Conservation (phyloP, 1,140 invertebrate species). For the Leucophenga varia region DNA sequence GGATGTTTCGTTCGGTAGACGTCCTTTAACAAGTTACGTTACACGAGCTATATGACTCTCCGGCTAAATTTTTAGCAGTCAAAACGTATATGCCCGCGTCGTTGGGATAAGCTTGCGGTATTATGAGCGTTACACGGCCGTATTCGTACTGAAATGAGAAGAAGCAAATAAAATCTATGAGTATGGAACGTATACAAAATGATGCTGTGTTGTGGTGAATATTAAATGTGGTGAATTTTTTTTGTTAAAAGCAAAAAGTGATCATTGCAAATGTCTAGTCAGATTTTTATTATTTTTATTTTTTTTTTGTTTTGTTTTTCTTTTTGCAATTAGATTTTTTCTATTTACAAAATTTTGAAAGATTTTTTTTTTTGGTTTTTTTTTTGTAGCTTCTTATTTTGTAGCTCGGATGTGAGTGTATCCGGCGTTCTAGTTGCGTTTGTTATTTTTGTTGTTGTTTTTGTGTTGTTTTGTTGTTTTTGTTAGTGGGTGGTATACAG, state of each 20-base stretch:
- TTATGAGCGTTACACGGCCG: constrained; percentile 65
- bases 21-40: constrained; percentile 71
- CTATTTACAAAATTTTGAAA: constrained; percentile 14
- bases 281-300: not conserved
- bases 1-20: constrained; percentile 70
- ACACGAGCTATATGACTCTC: constrained; percentile 65
- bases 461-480: constrained; percentile 18
- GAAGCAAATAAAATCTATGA: constrained; percentile 28
- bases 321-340: constrained; percentile 3
- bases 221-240: too few relatives aligned
- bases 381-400: constrained; percentile 37
- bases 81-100: constrained; percentile 71
- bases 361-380: constrained; percentile 39
- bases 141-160: constrained; percentile 61
- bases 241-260: not conserved
- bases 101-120: constrained; percentile 70
- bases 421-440: constrained; percentile 17
- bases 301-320: constrained; percentile 1
- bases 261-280: not conserved
- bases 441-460: constrained; percentile 20
- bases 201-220: constrained; percentile 25
- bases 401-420: constrained; percentile 1
- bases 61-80: constrained; percentile 65
- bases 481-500: not conserved
- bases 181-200: constrained; percentile 2